Percentiles rank a stretch among this genome's conserved stretches.
These are phyloP conservation scores for Drosophila sp. DNA, from an alignment of 1,140 invertebrate species.

Conservation along the genomic window DNA sequence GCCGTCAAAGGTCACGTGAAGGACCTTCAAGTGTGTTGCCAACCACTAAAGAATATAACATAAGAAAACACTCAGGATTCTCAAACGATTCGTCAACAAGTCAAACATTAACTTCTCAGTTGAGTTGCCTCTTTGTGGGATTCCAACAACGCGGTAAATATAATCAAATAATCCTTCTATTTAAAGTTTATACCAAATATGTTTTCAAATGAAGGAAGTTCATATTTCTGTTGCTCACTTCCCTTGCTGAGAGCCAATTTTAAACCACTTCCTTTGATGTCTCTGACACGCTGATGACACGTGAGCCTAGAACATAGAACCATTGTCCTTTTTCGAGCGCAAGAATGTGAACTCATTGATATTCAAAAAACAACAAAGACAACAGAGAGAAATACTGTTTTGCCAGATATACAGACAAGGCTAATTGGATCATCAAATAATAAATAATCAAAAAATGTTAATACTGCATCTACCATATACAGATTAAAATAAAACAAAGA, in stretches of 20 bases:
- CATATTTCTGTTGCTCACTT: slow-evolving; percentile 2
- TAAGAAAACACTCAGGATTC: not conserved
- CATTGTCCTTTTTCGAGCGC: not conserved
- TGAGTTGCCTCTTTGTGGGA: slow-evolving; percentile 1
- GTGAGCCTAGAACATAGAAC: not conserved
- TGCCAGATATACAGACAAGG: not conserved
- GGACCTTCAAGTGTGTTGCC: slow-evolving; percentile 3
- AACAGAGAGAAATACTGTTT: not conserved
- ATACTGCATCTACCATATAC: no score
- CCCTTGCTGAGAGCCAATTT: slow-evolving; percentile 1
- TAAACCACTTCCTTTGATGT: slow-evolving; percentile 39
- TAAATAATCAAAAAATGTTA: no score
- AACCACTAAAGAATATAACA: not conserved
- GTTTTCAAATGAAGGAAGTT: slow-evolving; percentile 9
- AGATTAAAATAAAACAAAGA: no score
- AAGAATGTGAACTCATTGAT: slow-evolving; percentile 1
- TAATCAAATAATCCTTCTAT: slow-evolving; percentile 26
- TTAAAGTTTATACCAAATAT: slow-evolving; percentile 29
- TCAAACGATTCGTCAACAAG: not conserved
- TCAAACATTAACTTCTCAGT: slow-evolving; percentile 12
- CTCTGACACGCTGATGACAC: not conserved
- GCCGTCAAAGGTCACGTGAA: slow-evolving; percentile 21
- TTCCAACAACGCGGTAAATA: not conserved
- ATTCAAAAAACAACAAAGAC: no score
- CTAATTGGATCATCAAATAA: no score